phyloP scores from a whole-genome alignment of 2,113 vertebrate genomes.

The Athene noctua region DNA sequence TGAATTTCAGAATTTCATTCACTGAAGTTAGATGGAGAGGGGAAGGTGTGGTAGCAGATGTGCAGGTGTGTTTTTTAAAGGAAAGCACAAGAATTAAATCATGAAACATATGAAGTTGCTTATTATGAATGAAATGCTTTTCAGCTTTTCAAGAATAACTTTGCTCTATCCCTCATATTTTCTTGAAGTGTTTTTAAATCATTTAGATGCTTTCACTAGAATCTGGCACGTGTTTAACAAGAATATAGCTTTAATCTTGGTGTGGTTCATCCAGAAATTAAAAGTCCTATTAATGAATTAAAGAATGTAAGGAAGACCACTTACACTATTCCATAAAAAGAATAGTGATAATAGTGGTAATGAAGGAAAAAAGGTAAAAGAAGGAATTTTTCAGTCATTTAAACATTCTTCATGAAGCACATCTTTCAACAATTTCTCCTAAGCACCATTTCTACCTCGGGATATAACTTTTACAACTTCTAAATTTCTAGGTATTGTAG shows the following conservation, averaged over 20 bases:
- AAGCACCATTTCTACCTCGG: not conserved
- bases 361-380: not conserved
- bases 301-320: not conserved
- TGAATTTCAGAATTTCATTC: not conserved
- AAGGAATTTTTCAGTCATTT: not conserved
- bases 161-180: not conserved
- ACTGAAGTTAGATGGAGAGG: accelerated
- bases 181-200: not conserved
- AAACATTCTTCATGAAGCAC: not conserved
- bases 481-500: not conserved
- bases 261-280: not conserved
- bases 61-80: not conserved
- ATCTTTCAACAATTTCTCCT: not conserved
- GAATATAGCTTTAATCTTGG: not conserved
- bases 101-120: not conserved
- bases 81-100: not conserved
- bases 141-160: not conserved
- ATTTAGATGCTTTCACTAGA: not conserved
- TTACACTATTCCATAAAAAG: not conserved
- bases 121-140: not conserved
- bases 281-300: not conserved
- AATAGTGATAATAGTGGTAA: not conserved
- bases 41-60: not conserved
- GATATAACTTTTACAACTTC: not conserved
- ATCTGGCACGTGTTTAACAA: not conserved